Base-by-base conservation (phyloP, 1,140 invertebrate species). In the Drosophila tani region DNA sequence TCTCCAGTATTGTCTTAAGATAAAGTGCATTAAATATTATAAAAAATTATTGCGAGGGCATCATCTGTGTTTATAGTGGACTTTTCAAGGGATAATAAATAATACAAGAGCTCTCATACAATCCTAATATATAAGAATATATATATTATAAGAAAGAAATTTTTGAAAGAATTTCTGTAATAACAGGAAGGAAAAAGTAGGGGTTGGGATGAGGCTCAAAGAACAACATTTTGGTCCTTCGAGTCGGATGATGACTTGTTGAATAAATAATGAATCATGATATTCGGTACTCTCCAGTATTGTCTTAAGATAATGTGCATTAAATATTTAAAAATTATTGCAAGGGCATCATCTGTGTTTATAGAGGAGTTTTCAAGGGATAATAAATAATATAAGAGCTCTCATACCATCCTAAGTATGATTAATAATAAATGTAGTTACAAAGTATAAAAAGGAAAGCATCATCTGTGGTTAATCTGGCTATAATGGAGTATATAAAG, bases 401-500 rank as follows among this genome's bases (percentile, higher is more conserved):
- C 4, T 6, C 1, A 6, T 41, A 6, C 2, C 5, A 40, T 14
- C 12, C 12, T 12, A 53, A 35, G 1, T 19, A 14, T 14, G 29
- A 35, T 35, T 19, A 35, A 19, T 53, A 53, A 35, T 35, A 35
- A 7, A 55, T 38, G 17, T 15, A 38, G 19, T 5, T 55, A 38
- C 7, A 38, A 55, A 21, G 32, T 38, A 15, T 38, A 55, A 29
- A 7, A 8, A 32, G 7, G 3, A 32, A 11, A 7, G n/a, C 50
- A 29, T 19, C 24, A 62, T 65, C 38, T 62, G 60, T 12, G 12
- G 27, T 6, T 46, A 29, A 5, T 21, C 47, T 27, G 3, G 24
- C 24, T 14, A 43, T 59, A 32, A 21, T 46, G 17, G 21, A 55
- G 40, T 40, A 68, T 45, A 74, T 60, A 59, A 76, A 43, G 63